Evolutionary conservation across 1,140 invertebrate species (phyloP), one percentile per base, ranked within the genome.

Genomic region (Amphibalanus amphitrite): DNA sequence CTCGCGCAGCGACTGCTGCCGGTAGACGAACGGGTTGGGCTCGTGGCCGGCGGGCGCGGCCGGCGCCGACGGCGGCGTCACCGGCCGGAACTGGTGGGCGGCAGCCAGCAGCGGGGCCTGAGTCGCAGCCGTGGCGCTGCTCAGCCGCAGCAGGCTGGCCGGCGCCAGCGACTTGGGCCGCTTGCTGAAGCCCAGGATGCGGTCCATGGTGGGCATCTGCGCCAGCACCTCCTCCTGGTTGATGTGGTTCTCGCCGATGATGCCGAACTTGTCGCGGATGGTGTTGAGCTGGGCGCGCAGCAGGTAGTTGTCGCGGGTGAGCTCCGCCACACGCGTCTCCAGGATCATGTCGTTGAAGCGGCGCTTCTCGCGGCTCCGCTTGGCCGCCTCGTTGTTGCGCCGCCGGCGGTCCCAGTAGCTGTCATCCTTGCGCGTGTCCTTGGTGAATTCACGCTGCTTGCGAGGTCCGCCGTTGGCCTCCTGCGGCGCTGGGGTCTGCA

Each of bases 281-380:
- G 93, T 91, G 72, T 90, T 88, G 17, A 98, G 82, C 77, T 98
- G 95, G 0, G 92, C 90, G 80, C 93, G 90, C 0, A 98, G 83
- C 23, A 95, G 87, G 77, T 93, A 90, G 78, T 97, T 98, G 79
- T 97, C 94, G 79, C 95, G 93, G 75, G 91, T 94, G 10, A 98
- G 82, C 79, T 97, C 93, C 70, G 95, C 87, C 25, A 98, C 95
- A 40, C 93, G 83, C 75, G 93, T 91, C 79, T 97, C 94, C 20
- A 97, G 82, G 0, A 96, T 92, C 91, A 98, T 94, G 80, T 98
- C 95, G 78, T 98, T 97, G 82, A 95, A 90, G 23, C 95, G 86
- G 26, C 95, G 84, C 82, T 98, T 98, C 80, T 98, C 95, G 0
- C 95, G 84, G 1, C 93, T 97, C 8, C 94, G 82, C 78, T 95